phyloP scores from a whole-genome alignment of 92 coral and sea anemone species.

The Siderastrea radians region DNA sequence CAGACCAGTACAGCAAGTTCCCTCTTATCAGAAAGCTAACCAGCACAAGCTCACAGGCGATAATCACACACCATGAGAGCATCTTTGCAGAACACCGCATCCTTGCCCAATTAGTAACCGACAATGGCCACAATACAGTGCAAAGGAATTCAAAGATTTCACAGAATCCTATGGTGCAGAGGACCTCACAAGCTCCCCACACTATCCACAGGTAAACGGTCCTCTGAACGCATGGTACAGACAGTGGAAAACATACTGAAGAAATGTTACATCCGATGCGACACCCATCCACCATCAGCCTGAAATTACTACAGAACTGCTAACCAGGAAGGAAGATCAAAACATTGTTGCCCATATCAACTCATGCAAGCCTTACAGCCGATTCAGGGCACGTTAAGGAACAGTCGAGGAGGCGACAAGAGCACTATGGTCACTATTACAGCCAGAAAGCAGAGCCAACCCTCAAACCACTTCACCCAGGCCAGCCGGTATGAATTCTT shows the following conservation, averaged over 20 bases:
- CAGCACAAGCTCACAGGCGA: constrained; percentile 64
- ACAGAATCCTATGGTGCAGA: constrained; percentile 13
- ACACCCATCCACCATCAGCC: constrained; percentile 39
- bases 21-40: constrained; percentile 60
- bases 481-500: constrained; percentile 40
- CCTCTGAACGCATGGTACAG: not conserved
- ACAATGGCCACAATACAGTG: too few relatives aligned
- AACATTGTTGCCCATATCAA: constrained; percentile 36
- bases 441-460: constrained; percentile 28
- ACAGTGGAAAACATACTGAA: not conserved
- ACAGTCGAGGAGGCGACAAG: not conserved
- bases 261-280: not conserved
- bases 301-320: constrained; percentile 38
- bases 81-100: constrained; percentile 47
- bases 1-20: constrained; percentile 76
- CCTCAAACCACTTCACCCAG: constrained; percentile 38
- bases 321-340: constrained; percentile 37
- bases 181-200: constrained; percentile 13
- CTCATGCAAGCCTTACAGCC: constrained; percentile 14
- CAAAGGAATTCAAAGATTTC: too few relatives aligned
- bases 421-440: not conserved
- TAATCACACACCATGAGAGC: constrained; percentile 68
- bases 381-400: constrained; percentile 4
- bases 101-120: not conserved
- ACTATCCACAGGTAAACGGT: not conserved